These are phyloP conservation scores for Leptobrachium leishanense DNA, from an alignment of 2,113 vertebrate genomes.

Conservation along the genomic window DNA sequence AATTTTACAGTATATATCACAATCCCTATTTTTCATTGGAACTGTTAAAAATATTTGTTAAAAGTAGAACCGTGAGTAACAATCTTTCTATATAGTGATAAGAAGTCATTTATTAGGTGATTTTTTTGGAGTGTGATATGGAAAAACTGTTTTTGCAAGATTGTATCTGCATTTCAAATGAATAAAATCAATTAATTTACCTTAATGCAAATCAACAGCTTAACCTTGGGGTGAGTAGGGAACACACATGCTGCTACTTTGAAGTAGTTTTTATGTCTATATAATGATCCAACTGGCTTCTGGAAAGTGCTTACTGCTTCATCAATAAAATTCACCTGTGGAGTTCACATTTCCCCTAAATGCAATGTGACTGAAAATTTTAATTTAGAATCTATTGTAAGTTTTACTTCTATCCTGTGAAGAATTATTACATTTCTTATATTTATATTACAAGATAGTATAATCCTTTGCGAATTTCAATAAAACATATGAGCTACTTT, in stretches of 20 bases:
- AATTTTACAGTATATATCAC: too few relatives aligned
- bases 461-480: too few relatives aligned
- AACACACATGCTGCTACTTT: background rate
- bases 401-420: too few relatives aligned
- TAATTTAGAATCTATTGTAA: background rate
- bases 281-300: constrained; percentile 2
- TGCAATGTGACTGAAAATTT: background rate
- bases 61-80: too few relatives aligned
- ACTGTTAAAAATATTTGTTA: too few relatives aligned
- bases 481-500: too few relatives aligned
- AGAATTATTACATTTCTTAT: too few relatives aligned
- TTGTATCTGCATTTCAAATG: background rate
- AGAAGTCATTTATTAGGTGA: too few relatives aligned
- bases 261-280: constrained; percentile 1
- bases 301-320: background rate
- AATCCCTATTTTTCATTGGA: too few relatives aligned
- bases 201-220: background rate
- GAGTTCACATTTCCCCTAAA: background rate
- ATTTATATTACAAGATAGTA: too few relatives aligned
- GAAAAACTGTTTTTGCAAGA: background rate
- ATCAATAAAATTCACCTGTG: background rate
- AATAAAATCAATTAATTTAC: constrained; percentile 1
- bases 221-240: background rate
- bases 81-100: too few relatives aligned
- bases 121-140: background rate